phyloP scores from a whole-genome alignment of 2,888 invertebrate species.

The Mongoloraphidia duomilia region DNA sequence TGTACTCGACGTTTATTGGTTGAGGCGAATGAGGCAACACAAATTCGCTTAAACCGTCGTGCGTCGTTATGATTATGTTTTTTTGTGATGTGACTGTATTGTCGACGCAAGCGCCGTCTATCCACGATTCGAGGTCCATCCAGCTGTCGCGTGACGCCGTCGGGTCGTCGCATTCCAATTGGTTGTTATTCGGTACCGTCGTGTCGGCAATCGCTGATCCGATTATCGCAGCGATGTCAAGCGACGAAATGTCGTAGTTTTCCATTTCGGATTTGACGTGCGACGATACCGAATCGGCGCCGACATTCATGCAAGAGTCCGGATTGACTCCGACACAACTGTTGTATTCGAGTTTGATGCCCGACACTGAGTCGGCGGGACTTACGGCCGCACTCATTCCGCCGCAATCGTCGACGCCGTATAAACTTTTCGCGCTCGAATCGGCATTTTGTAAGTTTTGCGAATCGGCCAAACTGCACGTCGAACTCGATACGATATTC shows the following conservation, averaged over 20 bases:
- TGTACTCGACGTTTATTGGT: constrained; percentile 12
- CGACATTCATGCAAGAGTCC: constrained; percentile 30
- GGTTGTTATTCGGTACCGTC: constrained; percentile 55
- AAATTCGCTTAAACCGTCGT: constrained; percentile 52
- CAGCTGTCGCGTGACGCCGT: constrained; percentile 66
- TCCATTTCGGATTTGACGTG: constrained; percentile 39
- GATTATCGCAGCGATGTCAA: constrained; percentile 74
- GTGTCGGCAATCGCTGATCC: constrained; percentile 82
- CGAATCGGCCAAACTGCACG: constrained; percentile 46
- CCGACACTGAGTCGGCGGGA: constrained; percentile 42
- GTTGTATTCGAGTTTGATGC: constrained; percentile 31
- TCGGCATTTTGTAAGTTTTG: constrained; percentile 33
- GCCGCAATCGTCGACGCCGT: constrained; percentile 39
- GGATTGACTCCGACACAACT: constrained; percentile 37
- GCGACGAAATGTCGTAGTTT: constrained; percentile 55
- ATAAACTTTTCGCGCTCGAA: constrained; percentile 24
- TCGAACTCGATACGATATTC: constrained; percentile 60
- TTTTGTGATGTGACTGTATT: constrained; percentile 33
- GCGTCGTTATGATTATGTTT: constrained; percentile 47
- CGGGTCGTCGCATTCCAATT: constrained; percentile 51
- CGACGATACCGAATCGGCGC: constrained; percentile 29
- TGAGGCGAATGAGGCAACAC: constrained; percentile 49
- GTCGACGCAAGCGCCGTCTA: constrained; percentile 64
- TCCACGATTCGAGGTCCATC: constrained; percentile 83
- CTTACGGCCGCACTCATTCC: constrained; percentile 29